phyloP scores from a whole-genome alignment of 2,888 invertebrate species.

The Barypeithes pellucidus region DNA sequence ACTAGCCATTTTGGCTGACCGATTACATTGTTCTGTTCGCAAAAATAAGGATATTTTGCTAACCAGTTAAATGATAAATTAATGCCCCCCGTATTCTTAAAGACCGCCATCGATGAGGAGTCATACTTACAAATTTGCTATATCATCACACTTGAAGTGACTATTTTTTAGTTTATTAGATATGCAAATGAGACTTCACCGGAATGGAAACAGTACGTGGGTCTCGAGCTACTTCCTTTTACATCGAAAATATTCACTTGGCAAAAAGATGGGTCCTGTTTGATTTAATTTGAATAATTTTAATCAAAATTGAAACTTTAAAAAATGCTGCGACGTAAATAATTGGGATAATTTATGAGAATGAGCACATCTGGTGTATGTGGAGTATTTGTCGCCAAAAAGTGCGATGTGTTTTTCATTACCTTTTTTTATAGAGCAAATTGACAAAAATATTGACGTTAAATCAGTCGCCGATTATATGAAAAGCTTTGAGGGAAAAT shows the following conservation, averaged over 20 bases:
- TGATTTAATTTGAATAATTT: constrained; percentile 22
- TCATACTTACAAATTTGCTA: background rate
- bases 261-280: constrained; percentile 21
- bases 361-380: background rate
- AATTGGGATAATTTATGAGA: background rate
- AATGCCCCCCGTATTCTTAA: too few relatives aligned
- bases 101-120: background rate
- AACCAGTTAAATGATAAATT: too few relatives aligned
- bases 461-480: too few relatives aligned
- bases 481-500: too few relatives aligned
- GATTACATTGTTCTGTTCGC: too few relatives aligned
- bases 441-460: too few relatives aligned
- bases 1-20: too few relatives aligned
- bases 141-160: background rate
- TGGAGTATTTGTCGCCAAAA: too few relatives aligned
- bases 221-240: constrained; percentile 1
- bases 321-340: constrained; percentile 11
- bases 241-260: constrained; percentile 8
- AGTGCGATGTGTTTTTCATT: too few relatives aligned
- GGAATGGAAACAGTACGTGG: constrained; percentile 12
- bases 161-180: constrained; percentile 5
- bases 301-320: constrained; percentile 3
- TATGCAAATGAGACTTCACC: background rate
- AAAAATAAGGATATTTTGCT: too few relatives aligned
- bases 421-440: too few relatives aligned